Conservation (phyloP, 2,113 vertebrate species). For the Cavia aperea region DNA sequence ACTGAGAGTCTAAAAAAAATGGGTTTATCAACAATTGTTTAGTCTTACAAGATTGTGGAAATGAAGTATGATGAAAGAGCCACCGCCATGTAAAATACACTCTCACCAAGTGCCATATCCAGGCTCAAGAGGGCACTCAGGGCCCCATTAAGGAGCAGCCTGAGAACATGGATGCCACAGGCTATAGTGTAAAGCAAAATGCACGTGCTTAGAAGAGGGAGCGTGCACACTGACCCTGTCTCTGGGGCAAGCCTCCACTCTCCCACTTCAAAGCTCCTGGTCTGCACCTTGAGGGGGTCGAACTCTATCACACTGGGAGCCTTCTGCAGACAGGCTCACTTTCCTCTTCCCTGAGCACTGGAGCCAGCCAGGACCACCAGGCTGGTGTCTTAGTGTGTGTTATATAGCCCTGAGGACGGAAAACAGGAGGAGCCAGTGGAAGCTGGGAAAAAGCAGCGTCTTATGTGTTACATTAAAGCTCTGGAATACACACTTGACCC, state of each 20-base stretch:
- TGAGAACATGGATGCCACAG: accelerated
- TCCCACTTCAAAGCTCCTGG: neutral
- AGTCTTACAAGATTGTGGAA: neutral
- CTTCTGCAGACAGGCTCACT: neutral
- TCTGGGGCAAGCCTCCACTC: neutral
- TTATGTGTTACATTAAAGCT: neutral
- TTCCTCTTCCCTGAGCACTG: neutral
- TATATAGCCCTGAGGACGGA: accelerated
- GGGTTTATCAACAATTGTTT: neutral
- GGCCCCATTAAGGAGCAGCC: neutral
- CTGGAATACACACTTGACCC: neutral
- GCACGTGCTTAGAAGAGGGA: accelerated
- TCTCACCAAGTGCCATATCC: neutral
- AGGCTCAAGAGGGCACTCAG: neutral
- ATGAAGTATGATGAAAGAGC: neutral
- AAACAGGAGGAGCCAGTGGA: neutral
- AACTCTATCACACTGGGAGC: accelerated
- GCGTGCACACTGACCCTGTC: accelerated
- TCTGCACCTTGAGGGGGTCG: neutral
- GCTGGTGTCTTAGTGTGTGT: neutral
- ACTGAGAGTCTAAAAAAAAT: neutral
- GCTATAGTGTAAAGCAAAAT: accelerated
- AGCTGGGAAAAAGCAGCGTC: neutral
- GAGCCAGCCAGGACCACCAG: neutral
- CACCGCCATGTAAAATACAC: neutral